Base-by-base conservation (phyloP, 2,888 invertebrate species). In the Drosophila merina region DNA sequence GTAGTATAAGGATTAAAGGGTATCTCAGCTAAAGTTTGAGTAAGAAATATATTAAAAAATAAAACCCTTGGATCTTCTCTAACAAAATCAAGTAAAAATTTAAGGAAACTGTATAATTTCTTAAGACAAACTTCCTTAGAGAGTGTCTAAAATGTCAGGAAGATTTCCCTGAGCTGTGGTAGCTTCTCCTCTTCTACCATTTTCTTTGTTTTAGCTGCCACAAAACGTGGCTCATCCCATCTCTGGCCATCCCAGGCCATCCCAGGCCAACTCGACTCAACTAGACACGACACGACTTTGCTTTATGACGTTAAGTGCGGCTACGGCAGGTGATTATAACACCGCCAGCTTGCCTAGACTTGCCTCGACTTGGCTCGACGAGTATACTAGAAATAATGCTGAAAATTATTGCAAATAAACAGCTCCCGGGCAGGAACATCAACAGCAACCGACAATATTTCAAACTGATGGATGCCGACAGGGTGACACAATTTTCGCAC, bases 391-490 rank as follows among this genome's bases (percentile, higher is more conserved):
- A 57, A 69, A 68, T 51, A 38, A 57, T 40, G 33, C 10, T 64
- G 25, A 45, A 60, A 68, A 70, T 70, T 66, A 64, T 63, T 54
- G 44, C 40, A 71, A 74, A 76, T 67, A 79, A 73, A 57, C 54
- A 54, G 59, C 57, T 50, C 59, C 42, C 47, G 52, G 52, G 50
- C 31, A n/a, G 30, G 8, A 31, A n/a, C 26, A 9, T 9, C 20
- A 45, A 31, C 48, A 28, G 26, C 48, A 74, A 60, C 56, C 68
- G 63, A 71, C 63, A 71, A 86, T 82, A 76, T 78, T 72, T 80
- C 81, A 76, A 50, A 48, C 38, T 36, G 57, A 70, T 63, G 72
- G 62, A 60, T 52, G 56, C 54, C 67, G 73, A 76, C 66, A 66
- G 62, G 33, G 62, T 54, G 66, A 64, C 73, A 68, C 59, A 73